Evolutionary conservation across 1,140 invertebrate genomes (phyloP).

Genomic region (Lycorma delicatula): DNA sequence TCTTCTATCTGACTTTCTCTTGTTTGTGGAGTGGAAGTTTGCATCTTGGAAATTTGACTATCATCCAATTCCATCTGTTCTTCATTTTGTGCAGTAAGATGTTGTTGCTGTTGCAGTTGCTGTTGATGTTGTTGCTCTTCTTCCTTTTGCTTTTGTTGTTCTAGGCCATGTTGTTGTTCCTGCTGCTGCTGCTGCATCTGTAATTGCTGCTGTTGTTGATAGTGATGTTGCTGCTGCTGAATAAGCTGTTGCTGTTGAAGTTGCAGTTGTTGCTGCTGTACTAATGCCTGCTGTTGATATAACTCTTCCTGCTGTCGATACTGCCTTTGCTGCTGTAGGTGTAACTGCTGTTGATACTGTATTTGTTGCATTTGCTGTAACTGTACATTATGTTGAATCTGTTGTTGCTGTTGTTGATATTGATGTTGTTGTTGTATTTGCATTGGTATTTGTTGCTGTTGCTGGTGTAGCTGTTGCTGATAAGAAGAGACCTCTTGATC

Average conservation of each 20-base stretch:
- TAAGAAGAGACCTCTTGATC: not conserved
- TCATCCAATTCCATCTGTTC: constrained; percentile 28
- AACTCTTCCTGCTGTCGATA: constrained; percentile 22
- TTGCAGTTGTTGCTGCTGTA: constrained; percentile 25
- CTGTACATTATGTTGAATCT: constrained; percentile 33
- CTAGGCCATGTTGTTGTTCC: not conserved
- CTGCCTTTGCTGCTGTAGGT: constrained; percentile 14
- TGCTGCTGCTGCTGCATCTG: not conserved
- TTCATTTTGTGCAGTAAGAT: constrained; percentile 29
- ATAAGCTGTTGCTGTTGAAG: constrained; percentile 8
- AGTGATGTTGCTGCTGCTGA: constrained; percentile 29
- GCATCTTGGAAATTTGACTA: no score
- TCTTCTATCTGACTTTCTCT: constrained; percentile 36
- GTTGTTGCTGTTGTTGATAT: constrained; percentile 19
- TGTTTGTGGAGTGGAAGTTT: constrained; percentile 22
- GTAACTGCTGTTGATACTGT: not conserved
- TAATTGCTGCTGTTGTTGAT: constrained; percentile 21
- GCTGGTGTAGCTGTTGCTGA: not conserved
- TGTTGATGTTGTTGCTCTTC: constrained; percentile 17
- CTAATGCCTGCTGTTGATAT: constrained; percentile 22
- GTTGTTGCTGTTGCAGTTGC: constrained; percentile 34
- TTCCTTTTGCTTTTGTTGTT: not conserved
- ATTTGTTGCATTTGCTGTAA: constrained; percentile 3
- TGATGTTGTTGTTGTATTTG: constrained; percentile 17
- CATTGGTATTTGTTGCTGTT: constrained; percentile 32